Conservation (phyloP, 2,113 vertebrate species). For the Nymphicus hollandicus region DNA sequence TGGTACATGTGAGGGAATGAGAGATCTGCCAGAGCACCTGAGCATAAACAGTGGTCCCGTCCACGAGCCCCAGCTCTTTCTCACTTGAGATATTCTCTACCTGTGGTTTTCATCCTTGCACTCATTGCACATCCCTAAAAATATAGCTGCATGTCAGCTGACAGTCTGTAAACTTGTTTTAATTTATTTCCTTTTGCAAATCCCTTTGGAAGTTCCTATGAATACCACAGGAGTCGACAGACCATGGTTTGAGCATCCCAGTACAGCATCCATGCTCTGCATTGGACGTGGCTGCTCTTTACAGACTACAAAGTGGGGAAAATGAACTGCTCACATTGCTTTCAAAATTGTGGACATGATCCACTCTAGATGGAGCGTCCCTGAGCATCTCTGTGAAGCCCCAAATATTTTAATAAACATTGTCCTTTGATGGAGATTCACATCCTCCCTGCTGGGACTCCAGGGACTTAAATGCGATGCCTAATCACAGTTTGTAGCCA, state of each 20-base stretch:
- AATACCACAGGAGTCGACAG: neutral
- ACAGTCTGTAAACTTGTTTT: neutral
- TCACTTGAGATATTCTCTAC: neutral
- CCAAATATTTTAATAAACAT: neutral
- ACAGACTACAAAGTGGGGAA: neutral
- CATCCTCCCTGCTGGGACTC: neutral
- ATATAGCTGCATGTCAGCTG: neutral
- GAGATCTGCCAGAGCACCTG: neutral
- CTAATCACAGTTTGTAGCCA: neutral
- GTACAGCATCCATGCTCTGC: neutral
- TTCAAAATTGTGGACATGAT: neutral
- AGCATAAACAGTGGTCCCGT: neutral
- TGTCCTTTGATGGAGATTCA: neutral
- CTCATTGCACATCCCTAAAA: neutral
- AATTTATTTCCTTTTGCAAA: neutral
- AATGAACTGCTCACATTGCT: neutral
- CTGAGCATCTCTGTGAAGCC: neutral
- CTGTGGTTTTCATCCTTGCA: neutral
- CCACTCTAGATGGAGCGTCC: neutral
- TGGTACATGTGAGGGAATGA: neutral
- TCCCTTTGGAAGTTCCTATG: neutral
- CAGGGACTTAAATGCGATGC: neutral
- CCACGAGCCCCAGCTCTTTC: neutral
- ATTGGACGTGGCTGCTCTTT: neutral
- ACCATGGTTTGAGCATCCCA: neutral